Evolutionary conservation across 2,113 vertebrate genomes (phyloP), one percentile per base, ranked within the genome.

Genomic region (Machaerirhynchus nigripectus): DNA sequence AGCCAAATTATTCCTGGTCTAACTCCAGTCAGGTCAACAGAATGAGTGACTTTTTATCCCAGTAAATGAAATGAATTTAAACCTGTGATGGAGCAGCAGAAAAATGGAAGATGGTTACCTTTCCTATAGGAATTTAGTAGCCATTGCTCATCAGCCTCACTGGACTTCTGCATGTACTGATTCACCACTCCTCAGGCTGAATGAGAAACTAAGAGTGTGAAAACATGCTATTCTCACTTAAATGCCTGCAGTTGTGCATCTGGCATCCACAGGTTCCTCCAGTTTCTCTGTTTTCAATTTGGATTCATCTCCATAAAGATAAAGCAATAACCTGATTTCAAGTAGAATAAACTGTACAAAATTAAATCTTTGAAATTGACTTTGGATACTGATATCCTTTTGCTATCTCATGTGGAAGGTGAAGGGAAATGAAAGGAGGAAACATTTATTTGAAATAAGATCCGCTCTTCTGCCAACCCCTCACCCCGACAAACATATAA

Each of bases 271-370:
- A 75, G 1, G 68, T 93, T 77, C 50, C 69, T 88, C 27, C 35
- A 47, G 80, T 61, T 91, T 57, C 53, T 95, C 96, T 97, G 97
- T 93, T 97, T 96, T 59, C 94, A 97, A 96, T 97, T 97, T 97
- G 71, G 83, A 82, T 95, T 96, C 56, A 71, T 81, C 84, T 95
- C 90, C 90, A 75, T 94, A 95, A 96, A 95, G 92, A 92, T 94
- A 90, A 95, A 96, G 77, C 87, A 96, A 96, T 96, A 96, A 94
- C 87, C 71, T 92, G 89, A 77, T 94, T 95, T 93, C 88, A 79
- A 84, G 76, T 64, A 80, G 59, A 86, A 91, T 90, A 93, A 94
- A 96, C 93, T 90, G 68, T 80, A 75, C 67, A 89, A 94, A 96
- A 96, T 96, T 87, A 96, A 96, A 78, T 89, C 83, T 94, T 83